Base-by-base conservation (phyloP, 2,113 vertebrate genomes). In the Gallinago jamesoni region DNA sequence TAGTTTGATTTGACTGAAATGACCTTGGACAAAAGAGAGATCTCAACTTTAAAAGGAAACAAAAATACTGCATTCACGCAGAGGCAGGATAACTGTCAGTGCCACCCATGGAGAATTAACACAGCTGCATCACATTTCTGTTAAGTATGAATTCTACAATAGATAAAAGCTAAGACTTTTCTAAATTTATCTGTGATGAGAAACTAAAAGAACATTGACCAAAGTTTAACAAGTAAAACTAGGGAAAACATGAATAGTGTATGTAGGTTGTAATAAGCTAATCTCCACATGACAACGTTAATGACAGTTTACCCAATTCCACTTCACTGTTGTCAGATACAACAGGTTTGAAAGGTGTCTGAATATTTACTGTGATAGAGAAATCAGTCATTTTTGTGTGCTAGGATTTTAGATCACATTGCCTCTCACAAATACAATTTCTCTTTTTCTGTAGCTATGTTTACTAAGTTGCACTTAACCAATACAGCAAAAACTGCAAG, bases 81-180 rank as follows among this genome's bases (percentile, higher is more conserved):
- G 70, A 80, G 79, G 41, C 48, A 45, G 45, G 30, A 60, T 39
- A 88, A 86, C 41, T 66, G 53, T 90, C 75, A 86, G 57, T 73
- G 90, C 92, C 83, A 86, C 86, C 67, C 90, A 86, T 41, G 35
- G 85, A 86, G 67, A 50, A 80, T 73, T 80, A 92, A 89, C 55
- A 87, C 92, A 93, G 82, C 92, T 93, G 94, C 62, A 76, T n/a
- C 21, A 30, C 77, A 41, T 88, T 92, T 86, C 55, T 47, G 37
- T 66, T 83, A 68, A 66, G 39, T 57, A 52, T 74, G 92, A 93
- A 66, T 53, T 64, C 76, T 70, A n/a, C 31, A 25, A 62, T 0
- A 70, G 33, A 88, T 22, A 66, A 92, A 68, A 79, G 56, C 18
- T 41, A 84, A 53, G 37, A 39, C 28, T 75, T 78, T 50, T 43